Percentiles rank a stretch among this genome's conserved stretches.
These are phyloP conservation scores for Tubulanus polymorphus DNA, from an alignment of 2,888 invertebrate species.

Conservation along the genomic window DNA sequence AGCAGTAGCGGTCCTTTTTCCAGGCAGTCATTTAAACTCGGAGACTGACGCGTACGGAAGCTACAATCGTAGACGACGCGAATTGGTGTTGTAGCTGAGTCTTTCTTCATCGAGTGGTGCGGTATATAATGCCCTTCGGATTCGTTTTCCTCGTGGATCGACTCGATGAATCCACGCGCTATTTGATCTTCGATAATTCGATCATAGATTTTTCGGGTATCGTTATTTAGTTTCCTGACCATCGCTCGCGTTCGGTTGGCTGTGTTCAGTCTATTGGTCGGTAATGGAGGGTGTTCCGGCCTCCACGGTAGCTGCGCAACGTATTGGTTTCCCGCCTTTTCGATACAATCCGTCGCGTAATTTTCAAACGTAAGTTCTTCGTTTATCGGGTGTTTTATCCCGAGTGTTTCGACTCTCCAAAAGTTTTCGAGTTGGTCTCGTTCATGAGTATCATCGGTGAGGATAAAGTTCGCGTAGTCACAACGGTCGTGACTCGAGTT, in stretches of 20 bases:
- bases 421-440: too few relatives aligned
- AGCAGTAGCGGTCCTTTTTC: not conserved
- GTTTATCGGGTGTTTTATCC: too few relatives aligned
- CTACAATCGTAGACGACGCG: slow-evolving; percentile 20
- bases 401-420: too few relatives aligned
- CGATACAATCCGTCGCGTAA: too few relatives aligned
- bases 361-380: too few relatives aligned
- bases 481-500: too few relatives aligned
- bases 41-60: not conserved
- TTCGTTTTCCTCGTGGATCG: not conserved
- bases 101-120: slow-evolving; percentile 18
- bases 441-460: too few relatives aligned
- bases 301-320: not conserved
- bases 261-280: not conserved
- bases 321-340: too few relatives aligned
- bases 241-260: not conserved
- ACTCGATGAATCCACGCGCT: not conserved
- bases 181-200: not conserved
- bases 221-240: not conserved
- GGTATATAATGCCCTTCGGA: slow-evolving; percentile 16
- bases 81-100: slow-evolving; percentile 19
- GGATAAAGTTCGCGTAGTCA: too few relatives aligned
- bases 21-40: slow-evolving; percentile 21
- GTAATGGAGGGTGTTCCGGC: not conserved
- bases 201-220: not conserved